These are phyloP conservation scores for Sinocyclocheilus anophthalmus DNA, from an alignment of 2,113 vertebrate genomes.

Conservation along the genomic window DNA sequence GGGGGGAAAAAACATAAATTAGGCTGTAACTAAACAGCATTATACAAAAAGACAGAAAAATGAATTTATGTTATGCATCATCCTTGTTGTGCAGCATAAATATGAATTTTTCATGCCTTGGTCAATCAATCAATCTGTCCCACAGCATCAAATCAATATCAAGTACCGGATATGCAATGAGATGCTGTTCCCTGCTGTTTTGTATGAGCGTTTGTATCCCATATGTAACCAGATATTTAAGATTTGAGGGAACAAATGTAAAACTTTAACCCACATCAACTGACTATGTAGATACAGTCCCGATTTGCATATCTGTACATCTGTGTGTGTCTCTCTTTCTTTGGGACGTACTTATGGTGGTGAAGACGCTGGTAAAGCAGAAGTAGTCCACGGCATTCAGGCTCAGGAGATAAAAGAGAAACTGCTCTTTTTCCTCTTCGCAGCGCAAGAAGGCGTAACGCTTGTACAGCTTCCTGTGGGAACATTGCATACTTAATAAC, in stretches of 20 bases:
- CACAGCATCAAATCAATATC: not conserved
- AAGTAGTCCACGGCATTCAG: conserved; percentile 98
- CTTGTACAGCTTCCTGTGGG: conserved; percentile 90
- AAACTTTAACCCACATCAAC: not conserved
- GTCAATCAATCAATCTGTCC: not conserved
- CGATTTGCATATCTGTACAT: not conserved
- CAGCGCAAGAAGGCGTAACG: conserved; percentile 94
- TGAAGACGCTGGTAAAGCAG: conserved; percentile 96
- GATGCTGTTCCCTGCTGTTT: too few species aligned
- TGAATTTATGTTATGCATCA: not conserved
- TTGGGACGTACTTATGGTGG: conserved; percentile 84
- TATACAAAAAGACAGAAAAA: not conserved
- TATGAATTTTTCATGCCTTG: not conserved
- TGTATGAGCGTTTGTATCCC: too few species aligned
- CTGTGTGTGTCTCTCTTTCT: not conserved
- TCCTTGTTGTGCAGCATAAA: not conserved
- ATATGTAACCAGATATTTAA: not conserved
- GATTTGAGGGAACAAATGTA: not conserved
- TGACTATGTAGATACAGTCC: not conserved
- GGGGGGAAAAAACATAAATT: conserved; percentile 37
- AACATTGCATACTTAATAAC: not conserved
- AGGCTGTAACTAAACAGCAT: not conserved
- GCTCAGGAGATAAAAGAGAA: conserved; percentile 93
- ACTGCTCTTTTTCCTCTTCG: conserved; percentile 96
- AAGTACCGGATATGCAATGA: not conserved